Evolutionary conservation across 1,140 invertebrate genomes (phyloP), one percentile per base, ranked within the genome.

Genomic region (Eubasilissa regina): DNA sequence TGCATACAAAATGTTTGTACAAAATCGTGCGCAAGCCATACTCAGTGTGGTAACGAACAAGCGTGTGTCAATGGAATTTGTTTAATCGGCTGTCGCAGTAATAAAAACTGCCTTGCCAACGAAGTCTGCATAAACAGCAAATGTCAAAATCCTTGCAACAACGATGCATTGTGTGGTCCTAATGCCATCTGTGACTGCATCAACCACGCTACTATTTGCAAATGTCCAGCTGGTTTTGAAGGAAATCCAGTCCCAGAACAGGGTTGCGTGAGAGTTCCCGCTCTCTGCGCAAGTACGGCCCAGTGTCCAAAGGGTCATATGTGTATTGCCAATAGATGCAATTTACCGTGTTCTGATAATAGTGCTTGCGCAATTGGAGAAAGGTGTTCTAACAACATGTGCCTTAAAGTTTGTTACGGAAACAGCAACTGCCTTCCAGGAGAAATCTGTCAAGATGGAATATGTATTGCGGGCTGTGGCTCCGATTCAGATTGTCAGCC

Each of bases 341-440:
- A 94, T 84, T 90, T 94, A 11, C 92, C 93, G 15, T 97, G 96
- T 84, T 88, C 90, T 80, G 92, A 93, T 64, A 92, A 92, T 58
- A 89, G 86, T 4, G 88, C 92, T 58, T 97, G 96, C 85, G 96
- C 95, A 0, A 90, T 94, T 17, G 96, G 96, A 12, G 96, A 97
- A 88, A 92, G 94, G 62, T 97, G 96, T 83, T 91, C 91, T 68
- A 92, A 94, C 75, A 94, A 92, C 79, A 91, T 94, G 43, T 97
- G 96, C 82, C 89, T 93, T 13, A 97, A 96, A 89, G 91, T 97
- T 44, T 98, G 97, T 85, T 96, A 96, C 84, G 92, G 94, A 4
- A 96, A 96, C 84, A 94, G 94, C 83, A 97, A 97, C 84, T 98
- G 97, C 82, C 88, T 96, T 77, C 93, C 94, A 8, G 96, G 96